Conservation (phyloP, 2,888 invertebrate species). For the Pheosia gnoma region DNA sequence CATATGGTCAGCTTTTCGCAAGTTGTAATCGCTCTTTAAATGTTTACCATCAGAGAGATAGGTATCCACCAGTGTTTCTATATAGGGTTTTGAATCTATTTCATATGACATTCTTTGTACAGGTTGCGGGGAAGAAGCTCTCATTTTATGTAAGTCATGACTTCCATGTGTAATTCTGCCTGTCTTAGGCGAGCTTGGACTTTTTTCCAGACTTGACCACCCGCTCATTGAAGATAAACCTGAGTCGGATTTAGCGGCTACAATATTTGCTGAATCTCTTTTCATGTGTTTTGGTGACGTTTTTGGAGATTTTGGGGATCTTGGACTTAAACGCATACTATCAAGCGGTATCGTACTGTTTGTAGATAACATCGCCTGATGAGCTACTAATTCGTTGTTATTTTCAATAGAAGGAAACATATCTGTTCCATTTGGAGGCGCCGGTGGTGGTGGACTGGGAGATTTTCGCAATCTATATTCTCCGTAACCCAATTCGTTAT, state of each 20-base stretch:
- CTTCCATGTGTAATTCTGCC: conserved; percentile 66
- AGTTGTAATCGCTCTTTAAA: conserved; percentile 63
- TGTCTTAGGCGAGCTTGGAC: conserved; percentile 91
- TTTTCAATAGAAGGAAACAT: conserved; percentile 75
- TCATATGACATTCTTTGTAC: conserved; percentile 70
- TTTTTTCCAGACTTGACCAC: conserved; percentile 93
- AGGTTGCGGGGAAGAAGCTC: conserved; percentile 70
- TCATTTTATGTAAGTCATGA: conserved; percentile 73
- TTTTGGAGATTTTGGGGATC: conserved; percentile 89
- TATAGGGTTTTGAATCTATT: conserved; percentile 74
- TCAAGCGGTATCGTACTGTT: conserved; percentile 62
- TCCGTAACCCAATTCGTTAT: conserved; percentile 77
- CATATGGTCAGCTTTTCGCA: conserved; percentile 55
- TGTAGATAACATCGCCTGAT: conserved; percentile 66
- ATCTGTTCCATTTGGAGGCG: conserved; percentile 87
- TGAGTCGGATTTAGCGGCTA: conserved; percentile 92
- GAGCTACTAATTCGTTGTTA: conserved; percentile 58
- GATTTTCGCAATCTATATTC: conserved; percentile 80
- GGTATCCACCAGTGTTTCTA: conserved; percentile 84
- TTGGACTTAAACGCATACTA: conserved; percentile 85
- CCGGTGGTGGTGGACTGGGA: conserved; percentile 92
- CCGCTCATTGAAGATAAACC: conserved; percentile 94
- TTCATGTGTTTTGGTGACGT: conserved; percentile 88
- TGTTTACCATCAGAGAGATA: conserved; percentile 65
- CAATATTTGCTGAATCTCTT: conserved; percentile 85